A percentile compares a stretch with the other conserved stretches of the same genome.
Evolutionary conservation across 2,113 vertebrate species (phyloP).

Genomic region (Nymphicus hollandicus): DNA sequence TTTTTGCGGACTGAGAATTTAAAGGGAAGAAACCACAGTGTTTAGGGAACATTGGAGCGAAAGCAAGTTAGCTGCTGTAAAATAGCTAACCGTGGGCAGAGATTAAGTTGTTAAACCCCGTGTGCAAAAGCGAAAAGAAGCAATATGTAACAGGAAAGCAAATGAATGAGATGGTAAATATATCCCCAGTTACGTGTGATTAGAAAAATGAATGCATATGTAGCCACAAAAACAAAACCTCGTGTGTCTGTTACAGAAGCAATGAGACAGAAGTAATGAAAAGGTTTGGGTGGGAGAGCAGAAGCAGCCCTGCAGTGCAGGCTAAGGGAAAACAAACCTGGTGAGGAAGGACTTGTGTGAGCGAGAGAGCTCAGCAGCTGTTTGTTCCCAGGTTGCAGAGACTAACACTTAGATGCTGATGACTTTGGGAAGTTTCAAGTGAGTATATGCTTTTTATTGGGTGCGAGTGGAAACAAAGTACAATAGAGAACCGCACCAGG

Average conservation of each 20-base stretch:
- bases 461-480: neutral
- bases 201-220: neutral
- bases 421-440: slow-evolving; percentile 13
- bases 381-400: neutral
- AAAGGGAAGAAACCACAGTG: neutral
- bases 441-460: neutral
- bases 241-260: neutral
- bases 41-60: neutral
- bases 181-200: neutral
- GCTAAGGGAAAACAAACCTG: neutral
- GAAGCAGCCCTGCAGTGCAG: neutral
- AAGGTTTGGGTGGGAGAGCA: neutral
- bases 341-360: neutral
- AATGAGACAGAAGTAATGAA: neutral
- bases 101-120: neutral
- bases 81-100: neutral
- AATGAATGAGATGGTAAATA: slow-evolving; percentile 6
- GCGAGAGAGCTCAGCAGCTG: neutral
- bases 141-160: neutral
- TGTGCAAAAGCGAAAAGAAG: neutral
- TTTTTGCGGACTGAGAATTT: neutral
- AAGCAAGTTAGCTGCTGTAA: neutral
- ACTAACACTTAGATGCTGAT: slow-evolving; percentile 19
- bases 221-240: neutral
- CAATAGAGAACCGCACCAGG: neutral